These are phyloP conservation scores for Hesperia comma DNA, from an alignment of 2,888 invertebrate genomes.

Conservation along the genomic window DNA sequence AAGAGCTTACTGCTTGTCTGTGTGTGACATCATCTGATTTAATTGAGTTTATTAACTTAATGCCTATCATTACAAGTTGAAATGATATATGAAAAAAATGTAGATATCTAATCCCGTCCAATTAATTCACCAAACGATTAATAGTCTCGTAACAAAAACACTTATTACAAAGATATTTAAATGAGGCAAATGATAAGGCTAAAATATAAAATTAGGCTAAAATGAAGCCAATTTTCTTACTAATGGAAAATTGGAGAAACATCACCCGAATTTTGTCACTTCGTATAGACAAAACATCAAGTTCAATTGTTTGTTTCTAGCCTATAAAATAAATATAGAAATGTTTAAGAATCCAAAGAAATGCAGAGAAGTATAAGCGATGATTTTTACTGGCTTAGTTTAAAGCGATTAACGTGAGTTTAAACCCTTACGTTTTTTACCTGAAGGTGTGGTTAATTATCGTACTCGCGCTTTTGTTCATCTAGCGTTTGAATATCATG, in stretches of 20 bases:
- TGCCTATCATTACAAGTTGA: neutral
- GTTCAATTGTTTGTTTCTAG: too few relatives aligned
- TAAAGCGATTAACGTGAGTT: slow-evolving; percentile 17
- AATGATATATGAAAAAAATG: neutral
- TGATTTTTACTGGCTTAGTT: slow-evolving; percentile 3
- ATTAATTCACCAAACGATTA: neutral
- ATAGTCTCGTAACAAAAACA: too few relatives aligned
- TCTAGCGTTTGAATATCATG: too few relatives aligned
- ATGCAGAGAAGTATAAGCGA: neutral
- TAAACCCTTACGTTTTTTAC: slow-evolving; percentile 5
- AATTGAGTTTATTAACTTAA: neutral
- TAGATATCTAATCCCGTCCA: neutral
- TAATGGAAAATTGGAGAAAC: too few relatives aligned
- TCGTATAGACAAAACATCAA: too few relatives aligned
- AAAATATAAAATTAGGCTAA: too few relatives aligned
- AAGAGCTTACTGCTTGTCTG: slow-evolving; percentile 33
- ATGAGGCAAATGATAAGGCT: too few relatives aligned
- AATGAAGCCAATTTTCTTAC: too few relatives aligned
- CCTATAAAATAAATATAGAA: neutral
- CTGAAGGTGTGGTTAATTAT: neutral
- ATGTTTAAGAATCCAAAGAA: slow-evolving; percentile 2
- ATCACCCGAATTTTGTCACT: too few relatives aligned
- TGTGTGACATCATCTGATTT: slow-evolving; percentile 35
- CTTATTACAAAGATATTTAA: too few relatives aligned
- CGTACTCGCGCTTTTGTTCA: neutral